These are phyloP conservation scores for Taxidea taxus DNA, from an alignment of 2,113 vertebrate genomes.

Conservation along the genomic window DNA sequence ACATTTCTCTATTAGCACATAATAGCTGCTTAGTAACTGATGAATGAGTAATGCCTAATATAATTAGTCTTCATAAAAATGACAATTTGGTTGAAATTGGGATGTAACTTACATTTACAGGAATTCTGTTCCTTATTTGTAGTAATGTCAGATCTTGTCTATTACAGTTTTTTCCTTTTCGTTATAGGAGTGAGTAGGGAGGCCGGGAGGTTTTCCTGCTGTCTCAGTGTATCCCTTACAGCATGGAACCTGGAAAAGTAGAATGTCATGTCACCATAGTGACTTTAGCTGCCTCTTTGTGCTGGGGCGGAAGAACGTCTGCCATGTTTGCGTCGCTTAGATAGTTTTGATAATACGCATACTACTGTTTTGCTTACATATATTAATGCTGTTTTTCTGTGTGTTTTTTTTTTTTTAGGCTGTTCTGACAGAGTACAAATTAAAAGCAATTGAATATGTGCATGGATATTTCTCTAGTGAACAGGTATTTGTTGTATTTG, in stretches of 20 bases:
- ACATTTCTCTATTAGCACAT: not conserved
- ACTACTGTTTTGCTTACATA: not conserved
- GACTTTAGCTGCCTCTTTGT: not conserved
- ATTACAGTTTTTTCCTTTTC: not conserved
- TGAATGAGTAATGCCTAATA: not conserved
- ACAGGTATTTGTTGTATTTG: constrained; percentile 87
- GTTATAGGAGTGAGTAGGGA: not conserved
- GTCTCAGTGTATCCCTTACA: not conserved
- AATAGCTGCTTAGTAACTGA: not conserved
- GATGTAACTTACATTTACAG: not conserved
- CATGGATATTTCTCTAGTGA: constrained; percentile 99
- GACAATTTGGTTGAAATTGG: not conserved
- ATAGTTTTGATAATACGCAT: not conserved
- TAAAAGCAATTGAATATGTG: constrained; percentile 97
- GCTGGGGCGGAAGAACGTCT: not conserved
- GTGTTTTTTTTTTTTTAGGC: constrained; percentile 83
- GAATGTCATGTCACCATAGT: not conserved
- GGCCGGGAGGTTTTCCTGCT: not conserved
- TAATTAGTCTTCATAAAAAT: not conserved
- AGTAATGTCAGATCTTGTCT: not conserved
- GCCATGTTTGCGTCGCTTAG: not conserved
- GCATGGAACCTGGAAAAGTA: not conserved
- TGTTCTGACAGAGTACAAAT: constrained; percentile 96
- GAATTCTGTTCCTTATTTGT: not conserved
- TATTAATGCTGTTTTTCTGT: not conserved